These are phyloP conservation scores for Drosophila paramelanica DNA, from an alignment of 2,888 invertebrate species.

Conservation along the genomic window DNA sequence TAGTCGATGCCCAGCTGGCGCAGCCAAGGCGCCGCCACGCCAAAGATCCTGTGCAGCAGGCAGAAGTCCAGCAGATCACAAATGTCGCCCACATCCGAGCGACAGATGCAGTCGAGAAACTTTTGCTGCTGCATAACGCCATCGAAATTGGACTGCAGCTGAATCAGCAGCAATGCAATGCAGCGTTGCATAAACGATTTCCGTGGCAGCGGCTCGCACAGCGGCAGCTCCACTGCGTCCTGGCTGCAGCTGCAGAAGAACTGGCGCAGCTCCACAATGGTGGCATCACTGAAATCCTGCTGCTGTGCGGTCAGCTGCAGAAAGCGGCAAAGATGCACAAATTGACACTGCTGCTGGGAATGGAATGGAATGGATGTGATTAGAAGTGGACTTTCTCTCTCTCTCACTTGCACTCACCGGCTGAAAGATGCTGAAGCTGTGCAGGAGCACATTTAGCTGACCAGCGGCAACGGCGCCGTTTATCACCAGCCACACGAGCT, in stretches of 20 bases:
- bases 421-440: conserved; percentile 90
- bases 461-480: conserved; percentile 85
- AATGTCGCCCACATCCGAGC: conserved; percentile 87
- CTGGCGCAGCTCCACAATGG: conserved; percentile 84
- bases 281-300: conserved; percentile 85
- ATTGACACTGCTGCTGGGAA: conserved; percentile 87
- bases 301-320: conserved; percentile 86
- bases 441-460: conserved; percentile 87
- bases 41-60: conserved; percentile 85
- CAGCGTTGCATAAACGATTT: conserved; percentile 86
- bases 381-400: too few relatives aligned
- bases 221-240: conserved; percentile 79
- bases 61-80: conserved; percentile 85
- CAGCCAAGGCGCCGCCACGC: conserved; percentile 85
- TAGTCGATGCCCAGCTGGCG: conserved; percentile 70
- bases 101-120: conserved; percentile 87
- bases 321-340: conserved; percentile 87
- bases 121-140: conserved; percentile 88
- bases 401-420: conserved; percentile 86
- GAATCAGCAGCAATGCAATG: conserved; percentile 87
- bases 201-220: conserved; percentile 84
- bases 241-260: conserved; percentile 82
- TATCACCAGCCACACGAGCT: conserved; percentile 76
- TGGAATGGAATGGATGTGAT: too few relatives aligned
- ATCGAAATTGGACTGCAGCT: conserved; percentile 87